A percentile compares a stretch with the other conserved stretches of the same genome.
Evolutionary conservation across 2,797 vertebrate genomes (phyloP).

Genomic region (Myripristis jacobus): DNA sequence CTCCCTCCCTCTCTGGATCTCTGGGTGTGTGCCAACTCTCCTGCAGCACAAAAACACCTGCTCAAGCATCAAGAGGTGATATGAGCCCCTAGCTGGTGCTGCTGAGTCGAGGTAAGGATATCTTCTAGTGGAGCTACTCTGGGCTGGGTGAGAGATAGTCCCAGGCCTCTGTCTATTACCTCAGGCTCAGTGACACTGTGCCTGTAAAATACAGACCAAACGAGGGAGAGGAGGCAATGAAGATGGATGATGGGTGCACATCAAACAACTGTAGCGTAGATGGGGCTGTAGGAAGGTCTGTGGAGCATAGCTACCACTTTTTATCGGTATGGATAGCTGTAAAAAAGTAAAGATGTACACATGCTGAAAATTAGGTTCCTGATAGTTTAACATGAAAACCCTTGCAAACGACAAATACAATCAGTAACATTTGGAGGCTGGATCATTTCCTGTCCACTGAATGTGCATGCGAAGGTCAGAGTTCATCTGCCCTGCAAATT

Average conservation of each 20-base stretch:
- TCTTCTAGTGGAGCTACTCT: constrained; percentile 28
- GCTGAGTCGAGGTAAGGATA: constrained; percentile 36
- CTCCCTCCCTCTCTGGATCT: constrained; percentile 33
- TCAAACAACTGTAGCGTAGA: constrained; percentile 5
- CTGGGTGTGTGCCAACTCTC: constrained; percentile 54
- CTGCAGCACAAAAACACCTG: constrained; percentile 63
- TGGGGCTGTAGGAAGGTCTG: constrained; percentile 7
- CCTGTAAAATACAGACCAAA: constrained; percentile 18
- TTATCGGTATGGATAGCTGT: no score
- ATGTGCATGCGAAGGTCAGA: no score
- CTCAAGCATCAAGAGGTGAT: constrained; percentile 46
- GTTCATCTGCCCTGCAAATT: no score
- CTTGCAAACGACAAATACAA: no score
- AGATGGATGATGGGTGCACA: not conserved
- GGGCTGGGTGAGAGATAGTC: constrained; percentile 28
- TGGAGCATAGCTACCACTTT: not conserved
- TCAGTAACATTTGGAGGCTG: no score
- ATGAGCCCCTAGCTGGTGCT: constrained; percentile 43
- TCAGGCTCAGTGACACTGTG: constrained; percentile 26
- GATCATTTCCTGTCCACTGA: no score
- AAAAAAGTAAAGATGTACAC: no score
- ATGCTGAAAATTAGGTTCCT: no score
- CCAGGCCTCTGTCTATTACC: constrained; percentile 26
- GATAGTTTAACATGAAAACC: no score
- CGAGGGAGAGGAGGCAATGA: not conserved